These are phyloP conservation scores for Drosophila neotestacea DNA, from an alignment of 2,888 invertebrate species.

Conservation along the genomic window DNA sequence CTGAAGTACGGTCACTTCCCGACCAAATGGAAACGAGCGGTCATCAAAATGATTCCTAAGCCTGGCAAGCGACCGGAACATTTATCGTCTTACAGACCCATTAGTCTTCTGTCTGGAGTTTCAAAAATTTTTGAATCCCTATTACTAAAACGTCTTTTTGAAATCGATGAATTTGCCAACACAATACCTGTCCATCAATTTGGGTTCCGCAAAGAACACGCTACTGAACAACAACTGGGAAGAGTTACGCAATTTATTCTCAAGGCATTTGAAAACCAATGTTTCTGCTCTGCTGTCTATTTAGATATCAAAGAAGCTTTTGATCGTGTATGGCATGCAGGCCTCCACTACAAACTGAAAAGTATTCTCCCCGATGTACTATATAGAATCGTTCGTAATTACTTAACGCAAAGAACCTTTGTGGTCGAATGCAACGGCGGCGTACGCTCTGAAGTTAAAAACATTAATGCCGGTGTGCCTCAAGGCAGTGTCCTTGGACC, in stretches of 20 bases:
- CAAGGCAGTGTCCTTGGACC: neutral
- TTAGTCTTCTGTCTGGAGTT: neutral
- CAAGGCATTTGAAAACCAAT: too few species aligned
- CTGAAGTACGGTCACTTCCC: neutral
- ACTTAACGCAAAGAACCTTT: neutral
- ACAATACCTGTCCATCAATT: neutral
- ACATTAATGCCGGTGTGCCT: neutral
- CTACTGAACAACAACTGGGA: neutral
- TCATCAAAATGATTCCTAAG: neutral
- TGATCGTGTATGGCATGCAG: too few species aligned
- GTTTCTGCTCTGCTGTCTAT: too few species aligned
- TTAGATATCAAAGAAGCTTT: too few species aligned
- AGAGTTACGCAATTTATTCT: neutral
- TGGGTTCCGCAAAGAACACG: neutral
- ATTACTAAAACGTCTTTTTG: neutral
- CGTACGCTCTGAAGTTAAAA: neutral
- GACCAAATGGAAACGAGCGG: neutral
- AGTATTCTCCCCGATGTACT: neutral
- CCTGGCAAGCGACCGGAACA: neutral
- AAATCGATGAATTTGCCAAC: neutral
- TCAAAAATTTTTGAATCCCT: neutral
- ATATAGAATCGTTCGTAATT: neutral
- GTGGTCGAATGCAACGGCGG: neutral
- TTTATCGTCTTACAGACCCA: neutral
- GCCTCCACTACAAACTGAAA: neutral